Percentiles rank a stretch among this genome's conserved stretches.
Conservation (phyloP, 2,888 invertebrate species). For the Gisinianus flammeolus region DNA sequence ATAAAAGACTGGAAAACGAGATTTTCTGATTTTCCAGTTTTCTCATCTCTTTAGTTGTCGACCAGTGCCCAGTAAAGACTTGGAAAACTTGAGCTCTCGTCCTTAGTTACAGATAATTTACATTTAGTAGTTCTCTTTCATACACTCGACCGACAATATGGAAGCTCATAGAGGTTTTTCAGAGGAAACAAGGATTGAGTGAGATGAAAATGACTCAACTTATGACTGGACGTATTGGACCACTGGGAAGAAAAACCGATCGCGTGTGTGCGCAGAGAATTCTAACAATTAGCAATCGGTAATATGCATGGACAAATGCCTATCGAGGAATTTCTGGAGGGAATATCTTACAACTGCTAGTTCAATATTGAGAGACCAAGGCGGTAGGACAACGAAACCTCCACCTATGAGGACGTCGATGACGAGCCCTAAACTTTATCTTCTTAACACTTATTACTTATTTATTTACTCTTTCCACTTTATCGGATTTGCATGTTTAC, state of each 20-base stretch:
- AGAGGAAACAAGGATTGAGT: slow-evolving; percentile 39
- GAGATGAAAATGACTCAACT: slow-evolving; percentile 21
- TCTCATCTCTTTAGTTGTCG: too few relatives aligned
- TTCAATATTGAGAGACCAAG: not conserved
- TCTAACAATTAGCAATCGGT: not conserved
- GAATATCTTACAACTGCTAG: not conserved
- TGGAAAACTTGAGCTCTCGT: too few relatives aligned
- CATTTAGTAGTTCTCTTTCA: slow-evolving; percentile 10
- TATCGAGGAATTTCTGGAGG: not conserved
- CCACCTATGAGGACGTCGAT: too few relatives aligned
- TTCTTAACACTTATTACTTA: too few relatives aligned
- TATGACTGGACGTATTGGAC: not conserved
- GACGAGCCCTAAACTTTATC: too few relatives aligned
- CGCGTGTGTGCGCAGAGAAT: not conserved
- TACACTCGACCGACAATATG: slow-evolving; percentile 41
- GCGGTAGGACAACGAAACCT: too few relatives aligned
- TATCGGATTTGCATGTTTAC: too few relatives aligned
- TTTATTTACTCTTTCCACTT: too few relatives aligned
- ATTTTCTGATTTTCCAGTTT: too few relatives aligned
- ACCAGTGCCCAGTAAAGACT: too few relatives aligned
- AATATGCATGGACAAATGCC: not conserved
- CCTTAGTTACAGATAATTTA: too few relatives aligned
- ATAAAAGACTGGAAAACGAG: too few relatives aligned
- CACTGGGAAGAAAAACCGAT: not conserved
- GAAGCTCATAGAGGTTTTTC: slow-evolving; percentile 40